These are phyloP conservation scores for Felis catus DNA, from an alignment of 2,113 vertebrate species.

Conservation along the genomic window F.catus_Fca126_mat1.0 CM031416.1:104355001-104355500, in stretches of 20 bases:
- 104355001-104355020: not conserved
- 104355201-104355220: not conserved
- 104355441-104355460: constrained; percentile 22
- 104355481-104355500: no score
- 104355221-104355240: not conserved
- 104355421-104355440: not conserved
- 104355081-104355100: not conserved
- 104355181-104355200: not conserved
- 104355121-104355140: not conserved
- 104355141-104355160: not conserved
- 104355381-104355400: constrained; percentile 3
- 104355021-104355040: not conserved
- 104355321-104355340: not conserved
- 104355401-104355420: constrained; percentile 19
- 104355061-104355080: not conserved
- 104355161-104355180: not conserved
- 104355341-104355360: not conserved
- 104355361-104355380: constrained; percentile 49
- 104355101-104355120: not conserved
- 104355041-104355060: not conserved
- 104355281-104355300: not conserved
- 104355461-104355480: not conserved
- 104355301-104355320: not conserved
- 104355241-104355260: constrained; percentile 21
- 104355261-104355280: not conserved